phyloP scores from a whole-genome alignment of 92 coral and sea anemone genomes.

The Epizoanthus scotinus region DNA sequence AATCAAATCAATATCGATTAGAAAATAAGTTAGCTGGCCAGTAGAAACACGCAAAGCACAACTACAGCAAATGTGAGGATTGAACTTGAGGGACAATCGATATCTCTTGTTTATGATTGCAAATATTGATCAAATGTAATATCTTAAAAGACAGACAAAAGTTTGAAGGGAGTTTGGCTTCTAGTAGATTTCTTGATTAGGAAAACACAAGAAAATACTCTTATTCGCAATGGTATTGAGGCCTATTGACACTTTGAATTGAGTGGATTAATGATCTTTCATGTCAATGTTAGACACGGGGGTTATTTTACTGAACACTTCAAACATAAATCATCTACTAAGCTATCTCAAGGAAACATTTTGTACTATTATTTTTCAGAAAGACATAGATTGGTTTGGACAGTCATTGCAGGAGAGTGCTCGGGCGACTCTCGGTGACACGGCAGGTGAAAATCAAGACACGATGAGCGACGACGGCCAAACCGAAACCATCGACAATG shows the following conservation, averaged over 20 bases:
- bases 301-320: neutral
- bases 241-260: neutral
- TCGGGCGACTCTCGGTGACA: neutral
- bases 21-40: too few species aligned
- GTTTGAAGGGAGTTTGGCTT: too few species aligned
- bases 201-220: neutral
- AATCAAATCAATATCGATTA: too few species aligned
- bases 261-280: neutral
- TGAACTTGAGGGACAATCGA: too few species aligned
- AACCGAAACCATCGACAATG: slow-evolving; percentile 30
- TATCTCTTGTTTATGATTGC: too few species aligned
- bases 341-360: neutral
- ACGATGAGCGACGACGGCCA: neutral
- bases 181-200: too few species aligned
- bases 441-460: neutral
- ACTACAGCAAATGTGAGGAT: too few species aligned
- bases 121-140: too few species aligned
- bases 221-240: too few species aligned
- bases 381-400: slow-evolving; percentile 58
- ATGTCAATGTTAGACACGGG: neutral
- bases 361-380: slow-evolving; percentile 23
- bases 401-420: neutral
- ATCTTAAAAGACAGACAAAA: too few species aligned
- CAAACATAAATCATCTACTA: too few species aligned
- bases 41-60: too few species aligned